Base-by-base conservation (phyloP, 35 echinoderm and acorn worm species). In the Acanthaster planci region DNA sequence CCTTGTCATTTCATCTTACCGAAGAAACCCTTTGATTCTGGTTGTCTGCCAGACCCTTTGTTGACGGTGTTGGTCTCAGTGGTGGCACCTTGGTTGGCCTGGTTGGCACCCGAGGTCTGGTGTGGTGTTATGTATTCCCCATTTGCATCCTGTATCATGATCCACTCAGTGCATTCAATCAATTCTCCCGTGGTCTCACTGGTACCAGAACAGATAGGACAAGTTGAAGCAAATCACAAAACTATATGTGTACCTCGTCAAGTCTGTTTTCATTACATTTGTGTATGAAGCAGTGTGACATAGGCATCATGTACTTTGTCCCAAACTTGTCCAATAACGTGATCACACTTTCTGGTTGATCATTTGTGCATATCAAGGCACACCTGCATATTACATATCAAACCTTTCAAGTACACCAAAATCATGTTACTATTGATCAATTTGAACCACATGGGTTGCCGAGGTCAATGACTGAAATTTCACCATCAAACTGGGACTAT, bases 131-230 rank as follows among this genome's bases (percentile, higher is more conserved):
- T n/a, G 15, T 35, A 26, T 72, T 72, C 64, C 30, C 64, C 64
- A 1, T 30, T 26, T 12, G 21, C 64, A 29, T 72, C 64, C 34
- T 72, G 64, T 34, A 31, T 26, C 64, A 72, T 72, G 14, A 34
- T 72, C 64, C 64, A 72, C 34, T 72, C 34, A 27, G 34, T 72
- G 64, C 64, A 72, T 34, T 72, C 34, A 12, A 72, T 72, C 64
- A 72, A 34, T 10, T 31, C 26, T 14, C 64, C 64, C 14, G 64
- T 72, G 14, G 64, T 31, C 34, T 72, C 64, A 72, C 64, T 72
- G 64, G 26, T 72, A 23, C 23, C 64, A 72, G 26, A 29, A 60
- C 19, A 72, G 7, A 72, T 9, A n/a, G n/a, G n/a, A 72, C 0
- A 34, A 72, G 30, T 29, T 6, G 42, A 47, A 47, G 4, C 42